Evolutionary conservation across 2,797 vertebrate species (phyloP), one percentile per base, ranked within the genome.

Genomic region (Limnodromus scolopaceus): DNA sequence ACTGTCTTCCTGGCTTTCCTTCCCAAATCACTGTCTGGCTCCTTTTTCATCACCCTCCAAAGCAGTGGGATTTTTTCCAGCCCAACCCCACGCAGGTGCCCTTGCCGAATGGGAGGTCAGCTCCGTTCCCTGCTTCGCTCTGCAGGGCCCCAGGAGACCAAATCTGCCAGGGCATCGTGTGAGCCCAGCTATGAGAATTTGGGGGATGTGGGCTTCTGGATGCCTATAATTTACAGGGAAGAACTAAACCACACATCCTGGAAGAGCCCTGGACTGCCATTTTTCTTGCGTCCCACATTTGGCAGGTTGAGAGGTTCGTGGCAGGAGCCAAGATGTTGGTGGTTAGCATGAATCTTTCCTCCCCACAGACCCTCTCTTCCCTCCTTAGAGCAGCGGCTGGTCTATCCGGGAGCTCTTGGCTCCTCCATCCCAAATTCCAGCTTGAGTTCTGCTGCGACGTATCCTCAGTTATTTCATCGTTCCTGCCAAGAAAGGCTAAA

Each of bases 401-500:
- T 48, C 83, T 94, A 89, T 72, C 61, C 63, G 83, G 87, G 88
- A 96, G 71, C 89, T 94, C 57, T 95, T 80, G 91, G 92, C 91
- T 94, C 46, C 63, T 80, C 54, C 7, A 0, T 53, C 80, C 77
- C 74, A 11, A 77, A 81, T 91, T 86, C 91, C 92, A 72, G 61
- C 77, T 83, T 54, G 61, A 57, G 55, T 75, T 93, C 61, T 93
- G 83, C 92, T 77, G 88, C 2, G 11, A 93, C 94, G 89, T n/a
- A 72, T 71, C 85, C 76, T 71, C 58, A 5, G 75, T 75, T 92
- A 32, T 84, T 95, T 91, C 82, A 41, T 92, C 61, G 82, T 86
- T 45, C 53, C 94, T 93, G 91, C 66, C 2, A 84, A 95, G 87
- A 94, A 95, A 84, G 76, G 92, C 87, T 89, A 77, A 97, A 88